Base-by-base conservation (phyloP, 2,797 vertebrate genomes). In the Tangara arthus region DNA sequence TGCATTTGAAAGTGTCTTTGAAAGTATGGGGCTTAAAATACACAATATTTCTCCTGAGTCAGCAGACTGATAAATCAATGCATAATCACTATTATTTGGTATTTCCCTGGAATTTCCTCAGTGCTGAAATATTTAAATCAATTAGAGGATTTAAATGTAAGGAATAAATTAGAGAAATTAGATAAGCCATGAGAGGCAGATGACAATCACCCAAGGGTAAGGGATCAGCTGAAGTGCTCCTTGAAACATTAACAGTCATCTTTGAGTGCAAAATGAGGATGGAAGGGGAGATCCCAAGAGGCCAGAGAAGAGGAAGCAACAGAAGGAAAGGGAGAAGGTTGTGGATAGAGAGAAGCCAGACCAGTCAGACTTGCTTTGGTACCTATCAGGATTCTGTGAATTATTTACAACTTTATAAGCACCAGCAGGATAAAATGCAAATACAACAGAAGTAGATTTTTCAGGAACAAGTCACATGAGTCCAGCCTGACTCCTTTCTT, bases 141-240 rank as follows among this genome's bases (percentile, higher is more conserved):
- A 22, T 79, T 59, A 77, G 53, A 64, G 35, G 18, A 83, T 91
- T 84, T 65, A 79, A 86, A 79, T 32, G 6, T 37, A 76, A 66
- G 32, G 50, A n/a, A 87, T 61, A 90, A 91, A 90, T 87, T 81
- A 90, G 39, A 75, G 35, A 86, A 81, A 94, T 81, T 44, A 87
- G 63, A 47, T 86, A 64, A 82, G 3, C 17, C 1, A 0, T 11
- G 57, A 75, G 57, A 42, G 26, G 69, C 26, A 47, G 73, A 55
- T 4, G 22, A 61, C 49, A 70, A 46, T 63, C 63, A 78, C 28
- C 32, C 32, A 60, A 68, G 46, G 27, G 70, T 55, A 65, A 64
- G 47, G 50, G 23, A 88, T 41, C 46, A 56, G 35, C 30, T 88
- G 76, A 89, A 94, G 57, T 10, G 15, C 22, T 82, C 52, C 28